Percentiles rank a stretch among this genome's conserved stretches.
Evolutionary conservation across 2,797 vertebrate species (phyloP).

Genomic region (Mormyrus proboscirostris): DNA sequence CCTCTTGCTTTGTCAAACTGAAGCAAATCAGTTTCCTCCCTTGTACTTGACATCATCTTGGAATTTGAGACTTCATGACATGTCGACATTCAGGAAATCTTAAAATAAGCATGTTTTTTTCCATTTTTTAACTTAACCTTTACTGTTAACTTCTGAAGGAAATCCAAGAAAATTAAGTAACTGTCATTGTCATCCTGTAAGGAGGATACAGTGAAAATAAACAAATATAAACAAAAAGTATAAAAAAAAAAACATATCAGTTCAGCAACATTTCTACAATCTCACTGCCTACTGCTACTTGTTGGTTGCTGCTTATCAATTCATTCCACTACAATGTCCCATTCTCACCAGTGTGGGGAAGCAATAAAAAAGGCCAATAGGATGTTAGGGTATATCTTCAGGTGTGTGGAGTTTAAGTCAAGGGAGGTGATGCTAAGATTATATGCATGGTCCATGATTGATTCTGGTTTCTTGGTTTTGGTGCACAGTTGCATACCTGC

Average conservation of each 20-base stretch:
- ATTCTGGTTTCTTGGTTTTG: not conserved
- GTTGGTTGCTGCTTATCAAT: conserved; percentile 37
- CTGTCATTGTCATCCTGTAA: not conserved
- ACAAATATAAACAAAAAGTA: not conserved
- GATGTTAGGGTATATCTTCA: no score
- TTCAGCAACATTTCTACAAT: not conserved
- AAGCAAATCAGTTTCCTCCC: conserved; percentile 24
- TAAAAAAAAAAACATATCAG: not conserved
- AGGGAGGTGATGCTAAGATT: no score
- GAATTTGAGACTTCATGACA: not conserved
- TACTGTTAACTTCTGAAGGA: not conserved
- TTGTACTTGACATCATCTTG: conserved; percentile 6
- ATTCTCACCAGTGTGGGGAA: no score
- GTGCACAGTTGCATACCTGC: not conserved
- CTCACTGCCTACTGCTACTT: conserved; percentile 26
- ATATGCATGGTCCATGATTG: not conserved
- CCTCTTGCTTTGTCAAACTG: not conserved
- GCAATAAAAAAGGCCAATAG: no score
- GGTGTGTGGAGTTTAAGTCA: no score
- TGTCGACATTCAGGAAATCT: not conserved
- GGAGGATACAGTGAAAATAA: not conserved
- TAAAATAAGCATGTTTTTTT: not conserved
- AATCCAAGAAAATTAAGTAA: not conserved
- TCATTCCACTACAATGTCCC: conserved; percentile 27
- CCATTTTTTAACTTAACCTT: conserved; percentile 8